Conservation (phyloP, 1,140 invertebrate genomes). For the Aphaenogaster rudis region DNA sequence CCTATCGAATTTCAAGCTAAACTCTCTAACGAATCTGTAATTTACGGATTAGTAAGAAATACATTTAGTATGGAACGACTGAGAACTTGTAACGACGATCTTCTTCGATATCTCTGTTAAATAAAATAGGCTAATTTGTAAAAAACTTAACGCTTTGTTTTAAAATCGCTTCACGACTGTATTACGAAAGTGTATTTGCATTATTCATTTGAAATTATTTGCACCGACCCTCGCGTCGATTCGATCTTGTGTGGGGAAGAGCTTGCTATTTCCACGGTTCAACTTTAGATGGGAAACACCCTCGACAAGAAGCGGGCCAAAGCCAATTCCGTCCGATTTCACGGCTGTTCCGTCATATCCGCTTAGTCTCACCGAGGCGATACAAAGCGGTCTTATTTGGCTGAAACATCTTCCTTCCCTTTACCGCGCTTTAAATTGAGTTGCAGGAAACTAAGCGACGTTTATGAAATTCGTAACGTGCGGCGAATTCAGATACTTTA, state of each 20-base stretch:
- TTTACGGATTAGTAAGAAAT: background rate
- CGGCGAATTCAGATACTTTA: background rate
- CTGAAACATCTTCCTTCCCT: slow-evolving; percentile 39
- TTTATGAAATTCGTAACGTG: slow-evolving; percentile 1
- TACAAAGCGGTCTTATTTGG: slow-evolving; percentile 43
- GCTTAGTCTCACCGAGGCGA: background rate
- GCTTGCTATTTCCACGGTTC: slow-evolving; percentile 12
- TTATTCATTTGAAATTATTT: slow-evolving; percentile 7
- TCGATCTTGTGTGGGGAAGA: background rate
- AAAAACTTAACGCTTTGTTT: background rate
- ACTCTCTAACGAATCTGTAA: background rate
- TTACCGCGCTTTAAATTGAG: slow-evolving; percentile 13
- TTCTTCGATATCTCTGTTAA: background rate
- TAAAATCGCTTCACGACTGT: background rate
- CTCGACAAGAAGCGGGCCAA: background rate
- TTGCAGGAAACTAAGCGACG: slow-evolving; percentile 9
- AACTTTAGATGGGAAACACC: background rate
- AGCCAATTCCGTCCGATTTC: slow-evolving; percentile 65
- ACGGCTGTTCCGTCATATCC: slow-evolving; percentile 55
- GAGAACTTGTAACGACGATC: background rate
- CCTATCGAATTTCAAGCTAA: background rate
- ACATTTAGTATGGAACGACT: background rate
- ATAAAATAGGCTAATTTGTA: background rate
- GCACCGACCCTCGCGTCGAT: too few species aligned
- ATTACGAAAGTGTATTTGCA: background rate